Evolutionary conservation across 2,797 vertebrate genomes (phyloP), one percentile per base, ranked within the genome.

Genomic region (Pempheris klunzingeri): DNA sequence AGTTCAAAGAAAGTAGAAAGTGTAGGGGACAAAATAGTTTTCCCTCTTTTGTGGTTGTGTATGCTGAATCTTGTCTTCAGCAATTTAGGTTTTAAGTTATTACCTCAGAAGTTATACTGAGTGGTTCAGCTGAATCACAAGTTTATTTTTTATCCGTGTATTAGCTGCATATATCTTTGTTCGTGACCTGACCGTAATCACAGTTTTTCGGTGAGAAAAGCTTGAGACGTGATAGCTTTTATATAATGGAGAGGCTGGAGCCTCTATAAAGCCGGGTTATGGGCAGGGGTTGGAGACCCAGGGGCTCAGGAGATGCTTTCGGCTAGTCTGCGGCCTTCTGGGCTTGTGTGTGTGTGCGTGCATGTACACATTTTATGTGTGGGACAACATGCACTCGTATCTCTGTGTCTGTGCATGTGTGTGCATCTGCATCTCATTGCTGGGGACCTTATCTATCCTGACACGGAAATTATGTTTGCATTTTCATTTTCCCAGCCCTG

Each of bases 391-490:
- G 74, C 81, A 77, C 69, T 87, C 71, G 49, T 82, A 63, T 85
- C 57, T 83, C 50, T 63, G 69, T 81, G 78, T 88, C 79, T 81
- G 74, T 82, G 84, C 72, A 72, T 87, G 79, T 83, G 73, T 85
- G 79, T 87, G 83, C 74, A 82, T 90, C 78, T 87, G 83, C 87
- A 91, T 90, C 87, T 94, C 93, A 93, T 89, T 86, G 81, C 87
- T 83, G 82, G 91, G 83, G 93, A 87, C 88, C 90, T 96, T 95
- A 97, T 96, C 87, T 91, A 90, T 95, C 91, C 92, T 96, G 97
- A 97, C 95, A 86, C 89, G 90, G 93, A 96, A 96, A 97, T 98
- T 97, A 97, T 97, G 96, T 96, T 97, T 97, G 95, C 95, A 91
- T 97, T 97, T 97, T 96, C 93, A 95, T 96, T 96, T 96, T 93